These are phyloP conservation scores for Lepus timidus DNA, from an alignment of 2,113 vertebrate genomes.

Conservation along the genomic window DNA sequence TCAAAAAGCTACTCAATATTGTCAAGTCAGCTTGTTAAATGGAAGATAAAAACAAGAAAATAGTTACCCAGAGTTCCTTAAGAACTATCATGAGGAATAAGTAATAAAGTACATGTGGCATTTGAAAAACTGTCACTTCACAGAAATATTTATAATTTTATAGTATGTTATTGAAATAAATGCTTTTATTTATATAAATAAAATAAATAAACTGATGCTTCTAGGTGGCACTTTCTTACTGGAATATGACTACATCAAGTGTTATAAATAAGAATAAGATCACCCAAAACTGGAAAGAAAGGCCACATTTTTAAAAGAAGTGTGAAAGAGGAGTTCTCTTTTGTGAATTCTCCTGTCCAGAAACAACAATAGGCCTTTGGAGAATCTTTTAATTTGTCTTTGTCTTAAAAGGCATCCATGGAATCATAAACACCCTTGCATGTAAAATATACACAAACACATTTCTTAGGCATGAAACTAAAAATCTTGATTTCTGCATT, in stretches of 20 bases:
- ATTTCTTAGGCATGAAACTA: background rate
- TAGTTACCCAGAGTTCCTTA: background rate
- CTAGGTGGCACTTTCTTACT: background rate
- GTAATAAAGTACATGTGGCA: background rate
- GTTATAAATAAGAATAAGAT: background rate
- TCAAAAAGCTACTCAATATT: background rate
- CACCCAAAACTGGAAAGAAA: background rate
- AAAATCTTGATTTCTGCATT: background rate
- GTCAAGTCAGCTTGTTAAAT: background rate
- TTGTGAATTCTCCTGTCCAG: conserved; percentile 25
- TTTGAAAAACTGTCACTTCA: background rate
- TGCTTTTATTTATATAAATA: background rate
- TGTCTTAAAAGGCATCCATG: background rate
- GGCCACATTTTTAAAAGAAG: background rate
- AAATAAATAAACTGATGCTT: background rate
- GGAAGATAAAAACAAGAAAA: background rate
- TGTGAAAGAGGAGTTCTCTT: background rate
- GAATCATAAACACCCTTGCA: background rate
- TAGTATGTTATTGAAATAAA: background rate
- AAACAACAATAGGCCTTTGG: background rate
- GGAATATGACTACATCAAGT: background rate
- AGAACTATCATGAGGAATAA: background rate
- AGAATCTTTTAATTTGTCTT: conserved; percentile 36
- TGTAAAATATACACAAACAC: background rate
- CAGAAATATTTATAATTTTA: background rate